Percentiles rank a stretch among this genome's conserved stretches.
phyloP scores from a whole-genome alignment of 1,140 invertebrate genomes.

The Drosophila jambulina region DNA sequence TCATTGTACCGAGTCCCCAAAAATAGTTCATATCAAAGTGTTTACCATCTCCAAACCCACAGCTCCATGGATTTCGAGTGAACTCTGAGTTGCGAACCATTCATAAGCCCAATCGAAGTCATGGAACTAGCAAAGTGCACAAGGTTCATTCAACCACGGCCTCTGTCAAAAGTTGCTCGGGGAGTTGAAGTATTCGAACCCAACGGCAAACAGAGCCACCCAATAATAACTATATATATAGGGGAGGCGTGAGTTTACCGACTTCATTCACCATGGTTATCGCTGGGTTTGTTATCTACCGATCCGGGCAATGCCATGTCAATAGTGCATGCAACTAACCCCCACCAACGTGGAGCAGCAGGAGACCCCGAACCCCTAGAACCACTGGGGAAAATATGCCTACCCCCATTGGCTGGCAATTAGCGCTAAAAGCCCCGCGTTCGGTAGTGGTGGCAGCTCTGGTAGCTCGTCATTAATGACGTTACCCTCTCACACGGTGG shows the following conservation, averaged over 20 bases:
- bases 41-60: conserved; percentile 25
- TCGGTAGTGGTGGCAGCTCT: conserved; percentile 19
- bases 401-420: conserved; percentile 49
- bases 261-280: conserved; percentile 77
- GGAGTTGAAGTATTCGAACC: conserved; percentile 42
- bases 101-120: conserved; percentile 46
- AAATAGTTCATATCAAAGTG: conserved; percentile 44
- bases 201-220: conserved; percentile 39
- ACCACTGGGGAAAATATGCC: conserved; percentile 10
- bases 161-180: conserved; percentile 60
- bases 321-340: conserved; percentile 66
- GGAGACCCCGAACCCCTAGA: neutral
- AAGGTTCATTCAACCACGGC: conserved; percentile 74
- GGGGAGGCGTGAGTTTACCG: conserved; percentile 19
- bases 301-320: conserved; percentile 64
- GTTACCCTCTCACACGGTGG: conserved; percentile 13
- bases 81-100: conserved; percentile 28
- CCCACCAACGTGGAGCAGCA: neutral
- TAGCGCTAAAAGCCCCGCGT: conserved; percentile 53
- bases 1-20: conserved; percentile 28
- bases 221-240: conserved; percentile 63
- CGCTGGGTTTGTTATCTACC: conserved; percentile 66
- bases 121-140: conserved; percentile 49
- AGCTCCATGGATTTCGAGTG: conserved; percentile 9
- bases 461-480: conserved; percentile 36